Percentiles rank a stretch among this genome's conserved stretches.
These are phyloP conservation scores for Pempheris klunzingeri DNA, from an alignment of 2,797 vertebrate species.

Conservation along the genomic window DNA sequence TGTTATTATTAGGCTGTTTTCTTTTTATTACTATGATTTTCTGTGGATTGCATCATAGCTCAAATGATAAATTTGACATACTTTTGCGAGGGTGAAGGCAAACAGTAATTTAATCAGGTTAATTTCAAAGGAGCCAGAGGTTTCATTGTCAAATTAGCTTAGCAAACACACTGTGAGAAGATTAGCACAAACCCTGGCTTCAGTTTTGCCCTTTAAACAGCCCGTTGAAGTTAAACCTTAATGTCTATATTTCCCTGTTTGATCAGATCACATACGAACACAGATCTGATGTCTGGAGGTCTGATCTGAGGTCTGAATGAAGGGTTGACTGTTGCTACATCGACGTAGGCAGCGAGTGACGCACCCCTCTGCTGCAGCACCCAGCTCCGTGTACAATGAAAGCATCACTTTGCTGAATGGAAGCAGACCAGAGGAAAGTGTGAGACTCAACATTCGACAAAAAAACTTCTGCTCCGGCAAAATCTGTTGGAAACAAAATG, in stretches of 20 bases:
- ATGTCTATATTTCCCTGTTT: neutral
- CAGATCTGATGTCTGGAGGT: neutral
- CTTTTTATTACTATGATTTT: neutral
- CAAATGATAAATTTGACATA: neutral
- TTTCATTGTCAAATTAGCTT: neutral
- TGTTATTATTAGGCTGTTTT: no score
- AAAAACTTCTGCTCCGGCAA: no score
- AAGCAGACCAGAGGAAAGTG: slow-evolving; percentile 15
- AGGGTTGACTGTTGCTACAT: slow-evolving; percentile 2
- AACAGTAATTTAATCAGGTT: neutral
- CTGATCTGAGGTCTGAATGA: neutral
- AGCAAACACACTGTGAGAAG: neutral
- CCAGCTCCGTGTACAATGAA: slow-evolving; percentile 6
- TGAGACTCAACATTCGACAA: neutral
- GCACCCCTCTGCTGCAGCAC: slow-evolving; percentile 35
- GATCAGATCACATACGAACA: neutral
- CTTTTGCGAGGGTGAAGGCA: neutral
- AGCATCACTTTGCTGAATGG: slow-evolving; percentile 14
- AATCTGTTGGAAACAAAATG: no score
- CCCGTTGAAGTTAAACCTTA: neutral
- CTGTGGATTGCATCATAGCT: neutral
- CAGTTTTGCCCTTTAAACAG: neutral
- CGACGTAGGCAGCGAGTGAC: slow-evolving; percentile 14
- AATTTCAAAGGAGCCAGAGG: neutral
- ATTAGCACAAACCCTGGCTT: neutral